Evolutionary conservation across 1,140 invertebrate genomes (phyloP).

Genomic region (Aplysia californica): DNA sequence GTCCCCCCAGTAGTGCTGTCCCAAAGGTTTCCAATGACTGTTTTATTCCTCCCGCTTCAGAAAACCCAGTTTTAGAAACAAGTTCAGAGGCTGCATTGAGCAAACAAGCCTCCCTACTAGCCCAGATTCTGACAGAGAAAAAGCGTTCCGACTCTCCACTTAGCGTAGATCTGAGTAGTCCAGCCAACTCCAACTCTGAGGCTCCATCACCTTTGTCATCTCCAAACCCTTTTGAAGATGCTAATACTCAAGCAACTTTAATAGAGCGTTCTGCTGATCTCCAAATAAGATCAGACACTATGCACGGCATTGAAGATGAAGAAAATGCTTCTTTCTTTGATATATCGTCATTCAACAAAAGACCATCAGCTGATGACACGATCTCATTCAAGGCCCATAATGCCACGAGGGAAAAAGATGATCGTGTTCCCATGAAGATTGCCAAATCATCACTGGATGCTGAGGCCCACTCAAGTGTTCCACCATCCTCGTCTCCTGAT

Average conservation of each 20-base stretch:
- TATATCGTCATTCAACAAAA: constrained; percentile 25
- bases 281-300: constrained; percentile 38
- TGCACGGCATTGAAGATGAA: constrained; percentile 25
- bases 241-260: constrained; percentile 49
- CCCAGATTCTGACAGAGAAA: constrained; percentile 20
- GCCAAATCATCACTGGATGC: constrained; percentile 36
- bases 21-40: no score
- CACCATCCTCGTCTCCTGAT: constrained; percentile 32
- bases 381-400: constrained; percentile 36
- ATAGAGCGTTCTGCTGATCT: constrained; percentile 47
- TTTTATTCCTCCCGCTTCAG: no score
- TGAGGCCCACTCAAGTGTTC: constrained; percentile 38
- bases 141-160: constrained; percentile 27
- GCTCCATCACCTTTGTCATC: constrained; percentile 34
- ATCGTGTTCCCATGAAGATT: constrained; percentile 40
- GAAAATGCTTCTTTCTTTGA: constrained; percentile 38
- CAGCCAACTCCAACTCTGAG: constrained; percentile 28
- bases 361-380: constrained; percentile 27
- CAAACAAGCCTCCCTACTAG: constrained; percentile 4
- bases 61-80: no score
- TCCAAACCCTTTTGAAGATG: constrained; percentile 35
- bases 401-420: constrained; percentile 29
- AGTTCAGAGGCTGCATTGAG: no score
- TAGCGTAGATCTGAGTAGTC: constrained; percentile 34
- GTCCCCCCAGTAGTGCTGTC: no score